Conservation (phyloP, 2,113 vertebrate species). For the Thunnus maccoyii region DNA sequence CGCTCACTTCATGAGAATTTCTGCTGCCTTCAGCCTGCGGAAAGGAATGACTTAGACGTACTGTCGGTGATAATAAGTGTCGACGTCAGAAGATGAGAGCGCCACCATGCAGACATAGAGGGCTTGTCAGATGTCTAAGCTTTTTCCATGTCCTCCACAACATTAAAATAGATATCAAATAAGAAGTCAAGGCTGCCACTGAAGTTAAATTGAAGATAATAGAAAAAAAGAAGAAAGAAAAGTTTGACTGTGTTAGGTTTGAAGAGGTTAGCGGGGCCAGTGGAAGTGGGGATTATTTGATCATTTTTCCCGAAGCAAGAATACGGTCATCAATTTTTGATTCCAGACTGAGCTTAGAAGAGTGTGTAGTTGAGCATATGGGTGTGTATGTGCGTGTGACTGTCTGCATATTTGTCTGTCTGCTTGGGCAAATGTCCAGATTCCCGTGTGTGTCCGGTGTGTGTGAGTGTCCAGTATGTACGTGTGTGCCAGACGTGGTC, state of each 20-base stretch:
- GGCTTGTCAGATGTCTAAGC: slow-evolving; percentile 50
- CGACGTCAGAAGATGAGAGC: slow-evolving; percentile 29
- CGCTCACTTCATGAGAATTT: slow-evolving; percentile 14
- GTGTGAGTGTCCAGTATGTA: slow-evolving; percentile 12
- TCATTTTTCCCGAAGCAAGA: neutral
- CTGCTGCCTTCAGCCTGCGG: slow-evolving; percentile 17
- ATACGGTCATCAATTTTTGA: neutral
- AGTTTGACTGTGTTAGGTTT: slow-evolving; percentile 16
- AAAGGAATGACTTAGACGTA: slow-evolving; percentile 15
- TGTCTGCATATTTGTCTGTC: neutral
- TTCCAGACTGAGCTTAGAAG: slow-evolving; percentile 5
- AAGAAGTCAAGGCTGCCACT: slow-evolving; percentile 18
- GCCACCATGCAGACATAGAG: slow-evolving; percentile 26
- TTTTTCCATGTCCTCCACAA: neutral
- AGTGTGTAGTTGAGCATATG: neutral
- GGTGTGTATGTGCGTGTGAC: neutral
- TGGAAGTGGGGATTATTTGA: slow-evolving; percentile 13
- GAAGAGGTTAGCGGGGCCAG: neutral
- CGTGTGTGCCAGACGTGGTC: slow-evolving; percentile 52
- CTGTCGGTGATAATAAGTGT: slow-evolving; percentile 50
- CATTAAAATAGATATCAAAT: slow-evolving; percentile 55
- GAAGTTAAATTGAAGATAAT: slow-evolving; percentile 37
- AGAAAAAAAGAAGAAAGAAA: slow-evolving; percentile 12
- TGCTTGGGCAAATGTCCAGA: neutral
- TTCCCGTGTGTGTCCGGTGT: slow-evolving; percentile 7